A percentile compares a stretch with the other conserved stretches of the same genome.
Conservation (phyloP, 2,113 vertebrate genomes). For the Salvelinus namaycush region DNA sequence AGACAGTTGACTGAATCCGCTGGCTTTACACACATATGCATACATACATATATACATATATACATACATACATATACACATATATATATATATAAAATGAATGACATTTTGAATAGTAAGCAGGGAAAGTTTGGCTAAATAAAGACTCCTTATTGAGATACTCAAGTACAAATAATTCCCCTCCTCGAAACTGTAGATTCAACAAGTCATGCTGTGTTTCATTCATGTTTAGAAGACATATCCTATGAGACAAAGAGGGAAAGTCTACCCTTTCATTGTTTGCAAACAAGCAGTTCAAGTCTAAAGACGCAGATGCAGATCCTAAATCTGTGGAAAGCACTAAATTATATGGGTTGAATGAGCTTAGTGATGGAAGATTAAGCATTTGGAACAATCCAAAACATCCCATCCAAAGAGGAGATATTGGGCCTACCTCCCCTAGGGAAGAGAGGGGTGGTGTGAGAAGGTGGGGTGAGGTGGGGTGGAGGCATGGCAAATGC, state of each 20-base stretch:
- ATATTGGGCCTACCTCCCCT: constrained; percentile 27
- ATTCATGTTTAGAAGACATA: not conserved
- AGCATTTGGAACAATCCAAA: constrained; percentile 32
- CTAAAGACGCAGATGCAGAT: constrained; percentile 42
- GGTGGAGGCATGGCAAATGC: constrained; percentile 58
- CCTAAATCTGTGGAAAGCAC: constrained; percentile 44
- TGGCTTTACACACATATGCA: too few relatives aligned
- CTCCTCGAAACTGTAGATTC: not conserved
- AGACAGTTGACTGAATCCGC: too few relatives aligned
- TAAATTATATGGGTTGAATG: constrained; percentile 44
- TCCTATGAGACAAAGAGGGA: not conserved
- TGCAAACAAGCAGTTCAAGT: constrained; percentile 13
- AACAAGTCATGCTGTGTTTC: not conserved
- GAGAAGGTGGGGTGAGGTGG: constrained; percentile 33
- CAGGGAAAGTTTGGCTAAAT: too few relatives aligned
- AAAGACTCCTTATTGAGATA: not conserved
- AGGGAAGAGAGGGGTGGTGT: not conserved
- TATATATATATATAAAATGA: too few relatives aligned
- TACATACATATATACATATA: too few relatives aligned
- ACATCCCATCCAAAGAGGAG: constrained; percentile 27
- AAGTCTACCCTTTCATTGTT: not conserved
- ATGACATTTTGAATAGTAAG: too few relatives aligned
- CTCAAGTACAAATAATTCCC: not conserved
- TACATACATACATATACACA: too few relatives aligned
- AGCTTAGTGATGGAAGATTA: constrained; percentile 51